A percentile compares a stretch with the other conserved stretches of the same genome.
Evolutionary conservation across 2,797 vertebrate species (phyloP).

Genomic region (Mus spretus): DNA sequence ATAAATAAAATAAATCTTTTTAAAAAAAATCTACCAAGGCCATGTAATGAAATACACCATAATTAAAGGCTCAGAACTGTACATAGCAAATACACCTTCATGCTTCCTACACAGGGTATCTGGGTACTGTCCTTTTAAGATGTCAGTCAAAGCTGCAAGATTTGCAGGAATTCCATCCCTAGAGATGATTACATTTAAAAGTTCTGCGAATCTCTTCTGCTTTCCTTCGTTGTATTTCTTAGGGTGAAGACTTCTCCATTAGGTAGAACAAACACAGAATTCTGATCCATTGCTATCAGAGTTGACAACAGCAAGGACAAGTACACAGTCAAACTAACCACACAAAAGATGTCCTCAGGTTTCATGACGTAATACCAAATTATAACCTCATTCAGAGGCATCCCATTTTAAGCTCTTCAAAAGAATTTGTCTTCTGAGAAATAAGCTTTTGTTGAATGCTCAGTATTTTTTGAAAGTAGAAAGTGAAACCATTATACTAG

Average conservation of each 20-base stretch:
- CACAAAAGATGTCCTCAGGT: neutral
- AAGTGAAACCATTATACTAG: neutral
- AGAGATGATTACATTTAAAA: neutral
- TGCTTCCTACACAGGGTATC: constrained; percentile 42
- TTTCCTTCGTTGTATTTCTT: constrained; percentile 66
- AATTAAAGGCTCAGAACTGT: constrained; percentile 41
- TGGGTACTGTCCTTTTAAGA: constrained; percentile 28
- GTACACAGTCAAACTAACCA: neutral
- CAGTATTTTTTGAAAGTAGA: constrained; percentile 5
- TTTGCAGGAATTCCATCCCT: constrained; percentile 43
- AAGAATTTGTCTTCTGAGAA: constrained; percentile 41
- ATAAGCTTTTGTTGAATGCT: constrained; percentile 49
- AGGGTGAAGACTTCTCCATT: constrained; percentile 32
- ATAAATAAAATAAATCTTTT: too few species aligned
- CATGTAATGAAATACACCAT: constrained; percentile 57
- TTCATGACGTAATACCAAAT: constrained; percentile 46
- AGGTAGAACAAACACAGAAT: constrained; percentile 56
- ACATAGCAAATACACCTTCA: constrained; percentile 54
- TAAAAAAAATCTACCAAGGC: neutral
- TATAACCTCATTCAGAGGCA: neutral
- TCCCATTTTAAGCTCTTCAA: constrained; percentile 60
- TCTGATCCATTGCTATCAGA: constrained; percentile 50
- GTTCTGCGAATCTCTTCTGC: neutral
- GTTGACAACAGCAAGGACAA: constrained; percentile 25
- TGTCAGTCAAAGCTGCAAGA: neutral